phyloP scores from a whole-genome alignment of 2,797 vertebrate genomes.

The Bradypus variegatus region DNA sequence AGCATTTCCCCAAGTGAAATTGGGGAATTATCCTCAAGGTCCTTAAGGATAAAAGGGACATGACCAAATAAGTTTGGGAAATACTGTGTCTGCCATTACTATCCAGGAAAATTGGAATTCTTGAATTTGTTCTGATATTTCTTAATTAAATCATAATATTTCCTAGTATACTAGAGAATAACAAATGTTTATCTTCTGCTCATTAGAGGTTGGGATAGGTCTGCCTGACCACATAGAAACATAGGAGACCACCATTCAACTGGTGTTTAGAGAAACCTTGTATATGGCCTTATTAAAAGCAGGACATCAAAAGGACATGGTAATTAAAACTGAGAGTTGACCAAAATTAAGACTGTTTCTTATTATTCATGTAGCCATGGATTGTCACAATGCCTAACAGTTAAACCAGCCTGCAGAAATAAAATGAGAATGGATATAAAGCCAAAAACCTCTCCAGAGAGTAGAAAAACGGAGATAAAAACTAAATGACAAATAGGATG shows the following conservation, averaged over 20 bases:
- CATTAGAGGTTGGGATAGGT: not conserved
- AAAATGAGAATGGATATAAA: not conserved
- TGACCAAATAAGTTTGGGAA: not conserved
- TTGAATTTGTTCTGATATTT: not conserved
- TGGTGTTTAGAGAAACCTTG: not conserved
- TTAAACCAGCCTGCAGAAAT: not conserved
- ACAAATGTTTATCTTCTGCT: not conserved
- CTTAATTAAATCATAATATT: not conserved
- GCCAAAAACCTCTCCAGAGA: not conserved
- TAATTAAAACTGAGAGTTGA: not conserved
- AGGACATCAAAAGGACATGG: not conserved
- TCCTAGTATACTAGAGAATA: not conserved
- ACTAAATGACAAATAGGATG: no score
- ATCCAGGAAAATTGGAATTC: not conserved
- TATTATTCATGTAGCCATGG: not conserved
- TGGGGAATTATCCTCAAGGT: not conserved
- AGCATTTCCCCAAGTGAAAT: not conserved
- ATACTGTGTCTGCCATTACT: not conserved
- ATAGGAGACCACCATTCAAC: not conserved
- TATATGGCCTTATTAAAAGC: not conserved
- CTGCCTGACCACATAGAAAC: not conserved
- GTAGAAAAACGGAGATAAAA: no score
- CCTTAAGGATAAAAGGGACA: not conserved
- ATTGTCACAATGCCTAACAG: not conserved
- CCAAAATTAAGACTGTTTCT: not conserved